phyloP scores from a whole-genome alignment of 2,888 invertebrate species.

The Eupithecia vulgata region DNA sequence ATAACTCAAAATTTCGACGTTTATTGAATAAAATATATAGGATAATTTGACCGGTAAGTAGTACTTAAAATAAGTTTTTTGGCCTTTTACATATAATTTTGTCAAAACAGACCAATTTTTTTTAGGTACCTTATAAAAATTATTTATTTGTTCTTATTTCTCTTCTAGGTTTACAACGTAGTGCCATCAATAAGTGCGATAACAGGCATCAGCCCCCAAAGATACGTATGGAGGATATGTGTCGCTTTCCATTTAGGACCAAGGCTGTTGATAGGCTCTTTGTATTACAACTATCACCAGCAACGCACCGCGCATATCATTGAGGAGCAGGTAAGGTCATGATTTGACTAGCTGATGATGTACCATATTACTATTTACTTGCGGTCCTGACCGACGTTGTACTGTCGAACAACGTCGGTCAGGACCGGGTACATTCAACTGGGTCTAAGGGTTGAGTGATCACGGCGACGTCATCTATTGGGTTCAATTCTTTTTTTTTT shows the following conservation, averaged over 20 bases:
- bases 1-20: background rate
- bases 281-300: constrained; percentile 92
- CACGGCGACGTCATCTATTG: too few species aligned
- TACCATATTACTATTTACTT: background rate
- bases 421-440: too few species aligned
- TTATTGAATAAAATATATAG: too few species aligned
- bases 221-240: constrained; percentile 96
- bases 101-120: background rate
- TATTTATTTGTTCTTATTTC: background rate
- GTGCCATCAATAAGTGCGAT: constrained; percentile 98
- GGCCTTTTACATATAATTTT: background rate
- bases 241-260: constrained; percentile 96
- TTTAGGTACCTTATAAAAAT: background rate
- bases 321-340: constrained; percentile 74
- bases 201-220: constrained; percentile 96
- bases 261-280: constrained; percentile 93
- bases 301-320: constrained; percentile 85
- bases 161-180: constrained; percentile 93
- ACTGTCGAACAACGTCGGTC: too few species aligned
- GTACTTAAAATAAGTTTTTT: background rate
- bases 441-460: too few species aligned
- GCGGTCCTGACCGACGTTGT: too few species aligned
- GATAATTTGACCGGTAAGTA: too few species aligned
- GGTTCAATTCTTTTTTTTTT: too few species aligned
- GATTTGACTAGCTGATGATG: background rate